phyloP scores from a whole-genome alignment of 2,113 vertebrate species.

The Cyphotilapia sp. region DNA sequence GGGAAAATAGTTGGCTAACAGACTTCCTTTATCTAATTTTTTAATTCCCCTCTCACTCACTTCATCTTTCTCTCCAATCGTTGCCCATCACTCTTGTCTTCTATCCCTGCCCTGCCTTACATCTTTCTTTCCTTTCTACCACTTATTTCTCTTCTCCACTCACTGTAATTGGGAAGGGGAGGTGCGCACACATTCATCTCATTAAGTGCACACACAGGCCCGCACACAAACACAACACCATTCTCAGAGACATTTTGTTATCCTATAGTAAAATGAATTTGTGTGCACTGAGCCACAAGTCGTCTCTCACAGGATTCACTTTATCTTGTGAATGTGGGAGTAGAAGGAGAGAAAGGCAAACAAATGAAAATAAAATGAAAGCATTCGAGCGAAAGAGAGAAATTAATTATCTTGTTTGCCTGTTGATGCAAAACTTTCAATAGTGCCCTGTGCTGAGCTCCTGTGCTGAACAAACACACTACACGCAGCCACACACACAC shows the following conservation, averaged over 20 bases:
- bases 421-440: slow-evolving; percentile 22
- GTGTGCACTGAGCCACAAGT: slow-evolving; percentile 16
- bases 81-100: slow-evolving; percentile 8
- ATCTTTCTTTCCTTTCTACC: slow-evolving; percentile 17
- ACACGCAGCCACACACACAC: neutral
- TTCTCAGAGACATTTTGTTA: slow-evolving; percentile 22
- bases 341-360: slow-evolving; percentile 34
- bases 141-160: slow-evolving; percentile 48
- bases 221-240: neutral
- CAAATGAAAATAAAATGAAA: slow-evolving; percentile 59
- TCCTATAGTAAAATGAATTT: slow-evolving; percentile 18
- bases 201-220: slow-evolving; percentile 19
- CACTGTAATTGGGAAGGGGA: slow-evolving; percentile 47
- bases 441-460: neutral
- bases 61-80: slow-evolving; percentile 8
- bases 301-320: slow-evolving; percentile 28
- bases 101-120: neutral
- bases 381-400: slow-evolving; percentile 34
- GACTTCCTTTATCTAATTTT: slow-evolving; percentile 15
- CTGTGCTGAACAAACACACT: neutral
- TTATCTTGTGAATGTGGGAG: slow-evolving; percentile 17
- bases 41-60: neutral
- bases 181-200: slow-evolving; percentile 40
- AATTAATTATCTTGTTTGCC: slow-evolving; percentile 54
- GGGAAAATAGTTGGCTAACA: slow-evolving; percentile 29